These are phyloP conservation scores for Phyllopteryx taeniolatus DNA, from an alignment of 2,113 vertebrate species.

Conservation along the genomic window DNA sequence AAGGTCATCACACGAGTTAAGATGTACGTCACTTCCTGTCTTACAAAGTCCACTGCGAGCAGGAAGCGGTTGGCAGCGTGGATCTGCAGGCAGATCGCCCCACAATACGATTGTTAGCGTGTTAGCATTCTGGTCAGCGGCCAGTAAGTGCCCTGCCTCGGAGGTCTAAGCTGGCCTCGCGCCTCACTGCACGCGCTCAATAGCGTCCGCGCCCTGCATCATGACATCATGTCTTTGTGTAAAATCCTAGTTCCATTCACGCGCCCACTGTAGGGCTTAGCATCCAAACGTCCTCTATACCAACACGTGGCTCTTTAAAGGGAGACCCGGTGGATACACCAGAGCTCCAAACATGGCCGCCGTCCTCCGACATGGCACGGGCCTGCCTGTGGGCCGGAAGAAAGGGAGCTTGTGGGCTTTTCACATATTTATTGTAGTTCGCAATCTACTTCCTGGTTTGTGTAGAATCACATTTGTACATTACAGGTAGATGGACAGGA, in stretches of 20 bases:
- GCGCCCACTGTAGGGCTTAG: conserved; percentile 68
- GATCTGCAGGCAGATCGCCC: conserved; percentile 79
- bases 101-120: conserved; percentile 86
- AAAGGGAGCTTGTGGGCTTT: conserved; percentile 27
- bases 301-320: conserved; percentile 70
- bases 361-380: conserved; percentile 25
- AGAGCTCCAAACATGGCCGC: conserved; percentile 47
- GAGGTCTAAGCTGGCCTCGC: conserved; percentile 79
- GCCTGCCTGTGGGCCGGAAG: conserved; percentile 17
- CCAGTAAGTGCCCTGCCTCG: conserved; percentile 78
- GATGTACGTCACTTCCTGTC: conserved; percentile 43
- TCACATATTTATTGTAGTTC: conserved; percentile 13
- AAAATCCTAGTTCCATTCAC: conserved; percentile 85
- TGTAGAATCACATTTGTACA: not conserved
- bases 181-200: conserved; percentile 85
- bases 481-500: not conserved
- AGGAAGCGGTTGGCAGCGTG: conserved; percentile 73
- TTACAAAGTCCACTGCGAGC: conserved; percentile 58
- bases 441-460: not conserved
- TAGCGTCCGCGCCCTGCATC: conserved; percentile 78
- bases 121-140: conserved; percentile 76
- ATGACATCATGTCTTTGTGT: conserved; percentile 90
- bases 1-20: conserved; percentile 30
- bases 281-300: conserved; percentile 63
- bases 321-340: conserved; percentile 60